Evolutionary conservation across 2,113 vertebrate genomes (phyloP), one percentile per base, ranked within the genome.

Genomic region (Ciconia boyciana): DNA sequence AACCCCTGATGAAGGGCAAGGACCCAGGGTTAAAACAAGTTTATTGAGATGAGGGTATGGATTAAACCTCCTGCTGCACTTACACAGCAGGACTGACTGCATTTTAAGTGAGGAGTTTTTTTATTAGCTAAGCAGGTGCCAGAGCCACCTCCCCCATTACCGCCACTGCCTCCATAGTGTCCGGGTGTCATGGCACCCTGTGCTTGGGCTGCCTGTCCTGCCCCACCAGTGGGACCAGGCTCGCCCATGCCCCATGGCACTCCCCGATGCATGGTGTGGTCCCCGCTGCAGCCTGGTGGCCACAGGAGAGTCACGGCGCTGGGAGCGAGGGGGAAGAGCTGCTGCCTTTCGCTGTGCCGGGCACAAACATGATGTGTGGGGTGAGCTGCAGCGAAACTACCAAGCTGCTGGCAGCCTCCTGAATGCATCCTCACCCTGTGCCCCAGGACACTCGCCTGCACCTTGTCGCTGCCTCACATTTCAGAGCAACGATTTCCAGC

Each of bases 301-400:
- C 52, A 7, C 14, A 18, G 46, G 12, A 78, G 29, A 48, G 18
- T 48, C 32, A 48, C 0, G 0, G 39, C 0, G 0, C 41, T 29
- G 26, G 44, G 26, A 60, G 31, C 5, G 4, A 54, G 16, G 7
- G 25, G 29, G 25, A 26, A 46, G 60, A 87, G 14, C 58, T 41
- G 32, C 11, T 41, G 52, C 20, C 22, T 57, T 72, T 31, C 19
- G 0, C 36, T 46, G 9, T 13, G 4, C 32, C 2, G 0, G 9
- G 11, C 18, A 65, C 58, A 49, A n/a, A 36, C 4, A 3, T 1
- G 6, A 6, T 6, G 36, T 19, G 43, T 25, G 32, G 10, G 43
- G 26, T 39, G 54, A 36, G 21, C 43, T 36, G 36, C 21, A n/a
- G 65, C 1, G 1, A 74, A 43, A 43, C 31, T 32, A 41, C 24